Evolutionary conservation across 2,797 vertebrate species (phyloP).

Genomic region (Prunella strophiata): DNA sequence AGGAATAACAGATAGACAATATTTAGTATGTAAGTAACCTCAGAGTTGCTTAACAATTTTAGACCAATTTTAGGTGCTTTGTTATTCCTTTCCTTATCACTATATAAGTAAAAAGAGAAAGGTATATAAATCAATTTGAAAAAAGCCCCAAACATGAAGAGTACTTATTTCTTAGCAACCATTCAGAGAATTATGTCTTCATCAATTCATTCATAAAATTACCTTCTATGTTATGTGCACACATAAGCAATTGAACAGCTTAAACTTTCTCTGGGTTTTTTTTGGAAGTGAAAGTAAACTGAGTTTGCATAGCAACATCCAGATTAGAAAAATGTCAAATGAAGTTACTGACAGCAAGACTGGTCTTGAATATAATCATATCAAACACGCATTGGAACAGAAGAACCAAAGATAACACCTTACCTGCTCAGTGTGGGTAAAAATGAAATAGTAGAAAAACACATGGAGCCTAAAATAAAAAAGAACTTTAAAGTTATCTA

Average conservation of each 20-base stretch:
- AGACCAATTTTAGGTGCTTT: neutral
- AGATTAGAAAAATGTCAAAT: neutral
- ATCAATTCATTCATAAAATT: neutral
- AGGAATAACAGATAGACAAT: neutral
- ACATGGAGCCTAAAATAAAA: neutral
- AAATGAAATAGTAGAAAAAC: neutral
- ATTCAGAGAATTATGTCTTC: neutral
- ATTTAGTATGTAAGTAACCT: neutral
- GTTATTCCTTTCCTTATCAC: neutral
- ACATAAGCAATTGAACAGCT: neutral
- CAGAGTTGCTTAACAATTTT: neutral
- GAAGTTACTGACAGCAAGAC: neutral
- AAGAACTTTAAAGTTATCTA: neutral
- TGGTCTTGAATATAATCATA: neutral
- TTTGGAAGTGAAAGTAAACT: neutral
- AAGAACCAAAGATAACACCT: neutral
- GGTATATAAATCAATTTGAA: neutral
- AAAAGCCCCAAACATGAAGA: neutral
- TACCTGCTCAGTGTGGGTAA: neutral
- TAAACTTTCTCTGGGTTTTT: fast-evolving
- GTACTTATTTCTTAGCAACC: neutral
- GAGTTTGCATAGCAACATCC: neutral
- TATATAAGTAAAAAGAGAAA: neutral
- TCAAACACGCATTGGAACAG: neutral
- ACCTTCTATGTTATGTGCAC: neutral